These are phyloP conservation scores for Erpetoichthys calabaricus DNA, from an alignment of 2,797 vertebrate species.

Conservation along the genomic window DNA sequence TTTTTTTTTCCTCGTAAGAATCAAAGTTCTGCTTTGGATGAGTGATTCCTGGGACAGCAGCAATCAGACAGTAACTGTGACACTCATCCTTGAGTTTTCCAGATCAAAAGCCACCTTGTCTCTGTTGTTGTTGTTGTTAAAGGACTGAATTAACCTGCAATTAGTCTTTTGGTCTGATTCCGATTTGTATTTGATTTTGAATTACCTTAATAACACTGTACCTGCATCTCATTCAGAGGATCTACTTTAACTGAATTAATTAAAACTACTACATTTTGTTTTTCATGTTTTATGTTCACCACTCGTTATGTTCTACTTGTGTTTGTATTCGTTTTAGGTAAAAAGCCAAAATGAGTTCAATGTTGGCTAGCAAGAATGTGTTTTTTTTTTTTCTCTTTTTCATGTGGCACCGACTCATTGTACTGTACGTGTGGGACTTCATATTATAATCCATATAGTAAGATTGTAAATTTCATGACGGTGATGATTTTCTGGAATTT, in stretches of 20 bases:
- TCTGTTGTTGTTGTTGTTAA: too few species aligned
- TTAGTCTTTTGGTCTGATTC: background rate
- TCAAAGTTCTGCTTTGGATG: too few species aligned
- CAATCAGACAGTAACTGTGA: background rate
- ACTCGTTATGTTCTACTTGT: background rate
- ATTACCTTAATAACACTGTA: too few species aligned
- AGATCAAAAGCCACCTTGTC: background rate
- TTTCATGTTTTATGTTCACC: too few species aligned
- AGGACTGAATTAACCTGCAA: conserved; percentile 7
- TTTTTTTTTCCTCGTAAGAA: too few species aligned
- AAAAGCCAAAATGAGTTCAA: background rate
- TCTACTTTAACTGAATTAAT: too few species aligned
- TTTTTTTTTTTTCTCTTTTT: background rate
- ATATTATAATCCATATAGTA: too few species aligned
- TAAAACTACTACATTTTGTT: too few species aligned
- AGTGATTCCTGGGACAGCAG: background rate
- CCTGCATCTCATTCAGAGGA: too few species aligned
- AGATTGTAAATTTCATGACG: too few species aligned
- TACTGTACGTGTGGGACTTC: background rate
- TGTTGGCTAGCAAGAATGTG: background rate
- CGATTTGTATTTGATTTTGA: too few species aligned
- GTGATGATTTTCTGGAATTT: background rate
- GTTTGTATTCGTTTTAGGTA: background rate
- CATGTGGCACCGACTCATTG: background rate
- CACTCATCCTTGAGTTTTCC: background rate